Base-by-base conservation (phyloP, 2,797 vertebrate genomes). In the Epinephelus malabaricus region DNA sequence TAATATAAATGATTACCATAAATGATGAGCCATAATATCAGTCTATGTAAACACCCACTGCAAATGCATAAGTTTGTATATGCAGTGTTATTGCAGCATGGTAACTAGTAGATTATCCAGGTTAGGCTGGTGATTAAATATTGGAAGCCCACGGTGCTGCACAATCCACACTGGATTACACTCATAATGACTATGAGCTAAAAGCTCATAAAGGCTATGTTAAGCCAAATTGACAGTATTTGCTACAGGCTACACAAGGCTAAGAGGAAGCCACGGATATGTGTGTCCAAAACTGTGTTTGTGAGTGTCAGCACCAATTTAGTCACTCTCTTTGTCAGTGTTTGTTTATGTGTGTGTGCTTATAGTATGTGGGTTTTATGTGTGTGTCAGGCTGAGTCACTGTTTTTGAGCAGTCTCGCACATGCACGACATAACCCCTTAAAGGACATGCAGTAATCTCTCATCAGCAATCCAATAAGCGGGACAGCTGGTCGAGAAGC, bases 391-490 rank as follows among this genome's bases (percentile, higher is more conserved):
- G 19, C 60, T 71, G 67, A 84, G 69, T 74, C 70, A 70, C 47
- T 56, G 47, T 75, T 58, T 55, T 79, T 88, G 47, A 85, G 75
- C 62, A 56, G 53, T 40, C 56, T 72, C 70, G 55, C 76, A 85
- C 81, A 67, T 38, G 12, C 64, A 25, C 76, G 38, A 34, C 74
- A 53, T 25, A 79, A 77, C 67, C 82, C 69, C 76, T 84, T 63
- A 80, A 78, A 86, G 78, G 82, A 81, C 76, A 49, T 2, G 40
- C 82, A 45, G 47, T 60, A 21, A 76, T 93, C 89, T 90, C 62
- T 92, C 87, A 91, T 74, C 90, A 66, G 70, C 91, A 78, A 87
- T 84, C 75, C 82, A 90, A 91, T 92, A 89, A 88, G 51, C 23
- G 43, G 79, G 83, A 81, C 92, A 90, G 92, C 87, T 81, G 89